Base-by-base conservation (phyloP, 2,888 invertebrate species). In the Sinopyrophorus schimmeli region DNA sequence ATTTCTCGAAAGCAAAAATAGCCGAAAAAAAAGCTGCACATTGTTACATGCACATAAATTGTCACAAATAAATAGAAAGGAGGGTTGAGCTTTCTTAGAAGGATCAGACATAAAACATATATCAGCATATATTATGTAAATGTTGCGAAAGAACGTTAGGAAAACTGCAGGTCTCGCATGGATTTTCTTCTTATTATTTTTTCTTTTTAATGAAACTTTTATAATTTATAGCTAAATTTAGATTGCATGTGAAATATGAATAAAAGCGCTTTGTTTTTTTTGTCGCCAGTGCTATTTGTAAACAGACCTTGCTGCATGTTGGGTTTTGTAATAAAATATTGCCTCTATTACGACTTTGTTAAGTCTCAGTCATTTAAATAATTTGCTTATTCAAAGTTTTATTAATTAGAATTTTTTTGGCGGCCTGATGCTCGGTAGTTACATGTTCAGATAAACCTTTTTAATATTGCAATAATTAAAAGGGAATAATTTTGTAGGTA, bases 31-130 rank as follows among this genome's bases (percentile, higher is more conserved):
- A n/a, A n/a, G n/a, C n/a, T 57, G 62, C 50, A 58, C 58, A 59
- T 61, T 61, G 63, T 64, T 62, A 62, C 59, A 62, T 63, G 64
- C 64, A 63, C 64, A 65, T 65, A 65, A 64, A 64, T 64, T 63
- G 61, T 50, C 54, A 56, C 59, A 59, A 62, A 62, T 63, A 63
- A 64, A 64, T 61, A 59, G 54, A 51, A 40, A 55, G 55, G 55
- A 61, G 50, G n/a, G 55, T 49, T 52, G 53, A 54, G 55, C 53
- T 58, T 56, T 53, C 57, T 59, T 55, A 56, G 60, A 55, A 54
- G 59, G 60, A 62, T 61, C 61, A 63, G 61, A 60, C 60, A 55
- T 59, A 58, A 61, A 63, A 60, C 62, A 63, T 63, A 62, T 57
- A 63, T 63, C 61, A 62, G 62, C 62, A 61, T 63, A 57, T 55